These are phyloP conservation scores for Limnephilus marmoratus DNA, from an alignment of 2,888 invertebrate species.

Conservation along the genomic window DNA sequence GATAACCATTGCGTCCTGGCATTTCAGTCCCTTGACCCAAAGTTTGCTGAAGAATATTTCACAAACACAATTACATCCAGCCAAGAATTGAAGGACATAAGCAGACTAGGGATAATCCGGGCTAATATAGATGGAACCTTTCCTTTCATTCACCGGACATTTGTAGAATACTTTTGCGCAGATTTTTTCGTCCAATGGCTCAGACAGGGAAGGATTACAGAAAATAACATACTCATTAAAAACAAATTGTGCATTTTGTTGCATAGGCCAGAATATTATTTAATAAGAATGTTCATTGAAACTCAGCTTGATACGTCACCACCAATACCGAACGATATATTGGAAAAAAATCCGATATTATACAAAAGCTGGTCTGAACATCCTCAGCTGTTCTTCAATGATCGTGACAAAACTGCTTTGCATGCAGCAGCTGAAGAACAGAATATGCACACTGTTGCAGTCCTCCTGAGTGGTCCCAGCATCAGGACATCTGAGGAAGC, in stretches of 20 bases:
- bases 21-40: neutral
- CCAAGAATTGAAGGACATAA: neutral
- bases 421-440: too few relatives aligned
- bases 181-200: neutral
- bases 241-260: neutral
- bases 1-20: neutral
- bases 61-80: neutral
- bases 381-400: too few relatives aligned
- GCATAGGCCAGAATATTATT: too few relatives aligned
- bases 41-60: neutral
- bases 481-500: too few relatives aligned
- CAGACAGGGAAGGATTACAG: neutral
- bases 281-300: neutral
- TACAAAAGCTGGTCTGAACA: neutral
- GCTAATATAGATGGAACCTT: neutral
- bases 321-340: neutral
- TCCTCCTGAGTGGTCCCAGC: too few relatives aligned
- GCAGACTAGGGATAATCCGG: slow-evolving; percentile 10
- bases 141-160: slow-evolving; percentile 22
- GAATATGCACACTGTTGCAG: too few relatives aligned
- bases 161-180: neutral
- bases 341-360: neutral
- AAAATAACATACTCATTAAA: neutral
- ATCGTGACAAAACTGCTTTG: too few relatives aligned
- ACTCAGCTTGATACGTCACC: neutral